These are phyloP conservation scores for Leucoraja erinaceus DNA, from an alignment of 2,113 vertebrate species.

Conservation along the genomic window DNA sequence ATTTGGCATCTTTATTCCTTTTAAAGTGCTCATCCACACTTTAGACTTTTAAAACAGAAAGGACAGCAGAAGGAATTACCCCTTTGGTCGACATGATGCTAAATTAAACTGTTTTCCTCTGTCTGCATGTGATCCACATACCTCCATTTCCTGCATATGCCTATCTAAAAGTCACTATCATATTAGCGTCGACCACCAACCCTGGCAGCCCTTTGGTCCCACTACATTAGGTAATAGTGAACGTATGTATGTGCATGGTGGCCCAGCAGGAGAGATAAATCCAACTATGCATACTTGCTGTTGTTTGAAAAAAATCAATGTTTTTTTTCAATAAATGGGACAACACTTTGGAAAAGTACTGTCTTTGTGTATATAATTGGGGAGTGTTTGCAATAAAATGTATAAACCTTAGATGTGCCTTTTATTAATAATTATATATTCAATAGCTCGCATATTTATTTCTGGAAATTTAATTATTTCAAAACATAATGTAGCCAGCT, in stretches of 20 bases:
- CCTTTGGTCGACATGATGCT: no score
- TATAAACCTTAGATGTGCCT: neutral
- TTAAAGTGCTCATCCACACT: neutral
- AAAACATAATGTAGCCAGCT: neutral
- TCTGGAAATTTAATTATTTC: neutral
- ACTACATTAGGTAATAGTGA: neutral
- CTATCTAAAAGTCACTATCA: no score
- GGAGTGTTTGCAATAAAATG: neutral
- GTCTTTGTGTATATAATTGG: neutral
- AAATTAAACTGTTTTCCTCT: no score
- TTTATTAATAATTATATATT: neutral
- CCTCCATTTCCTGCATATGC: no score
- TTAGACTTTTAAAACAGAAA: neutral
- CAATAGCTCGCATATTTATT: neutral
- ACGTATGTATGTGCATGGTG: neutral
- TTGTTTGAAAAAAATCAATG: neutral
- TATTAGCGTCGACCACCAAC: no score
- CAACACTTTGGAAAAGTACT: neutral
- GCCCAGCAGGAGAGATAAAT: neutral
- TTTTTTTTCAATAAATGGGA: neutral
- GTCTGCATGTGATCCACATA: no score
- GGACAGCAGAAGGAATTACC: no score
- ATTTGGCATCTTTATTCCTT: neutral
- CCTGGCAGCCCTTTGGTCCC: neutral
- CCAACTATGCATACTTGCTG: neutral